phyloP scores from a whole-genome alignment of 2,113 vertebrate species.

The Anoura caudifer region DNA sequence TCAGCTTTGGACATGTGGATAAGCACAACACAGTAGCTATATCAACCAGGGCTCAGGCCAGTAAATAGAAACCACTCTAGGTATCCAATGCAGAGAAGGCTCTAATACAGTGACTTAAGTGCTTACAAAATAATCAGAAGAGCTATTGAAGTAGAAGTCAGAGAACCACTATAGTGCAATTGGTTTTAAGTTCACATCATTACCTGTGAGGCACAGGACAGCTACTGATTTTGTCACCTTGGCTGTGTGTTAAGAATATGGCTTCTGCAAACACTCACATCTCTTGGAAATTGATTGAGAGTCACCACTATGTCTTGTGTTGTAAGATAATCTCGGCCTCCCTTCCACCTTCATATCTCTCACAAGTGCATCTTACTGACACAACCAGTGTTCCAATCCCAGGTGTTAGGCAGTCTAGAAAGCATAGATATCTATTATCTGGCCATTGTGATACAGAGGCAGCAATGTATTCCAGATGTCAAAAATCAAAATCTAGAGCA shows the following conservation, averaged over 20 bases:
- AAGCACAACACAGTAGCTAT: neutral
- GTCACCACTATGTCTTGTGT: neutral
- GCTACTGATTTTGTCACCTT: neutral
- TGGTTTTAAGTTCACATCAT: neutral
- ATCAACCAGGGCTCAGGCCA: too few relatives aligned
- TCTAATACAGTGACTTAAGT: neutral
- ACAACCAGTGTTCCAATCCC: neutral
- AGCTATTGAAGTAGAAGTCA: neutral
- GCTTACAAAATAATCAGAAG: neutral
- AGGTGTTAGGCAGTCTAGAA: neutral
- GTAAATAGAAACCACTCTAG: neutral
- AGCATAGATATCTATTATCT: neutral
- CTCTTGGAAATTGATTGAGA: neutral
- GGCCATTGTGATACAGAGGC: neutral
- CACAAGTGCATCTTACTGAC: neutral
- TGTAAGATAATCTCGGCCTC: neutral
- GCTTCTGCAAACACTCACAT: neutral
- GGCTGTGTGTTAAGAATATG: neutral
- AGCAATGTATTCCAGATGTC: neutral
- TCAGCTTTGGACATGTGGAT: neutral
- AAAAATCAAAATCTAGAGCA: neutral
- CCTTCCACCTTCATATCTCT: neutral
- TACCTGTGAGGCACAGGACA: neutral
- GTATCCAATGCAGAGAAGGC: neutral
- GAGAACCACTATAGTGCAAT: neutral